phyloP scores from a whole-genome alignment of 2,888 invertebrate species.

The Agrochola macilenta region DNA sequence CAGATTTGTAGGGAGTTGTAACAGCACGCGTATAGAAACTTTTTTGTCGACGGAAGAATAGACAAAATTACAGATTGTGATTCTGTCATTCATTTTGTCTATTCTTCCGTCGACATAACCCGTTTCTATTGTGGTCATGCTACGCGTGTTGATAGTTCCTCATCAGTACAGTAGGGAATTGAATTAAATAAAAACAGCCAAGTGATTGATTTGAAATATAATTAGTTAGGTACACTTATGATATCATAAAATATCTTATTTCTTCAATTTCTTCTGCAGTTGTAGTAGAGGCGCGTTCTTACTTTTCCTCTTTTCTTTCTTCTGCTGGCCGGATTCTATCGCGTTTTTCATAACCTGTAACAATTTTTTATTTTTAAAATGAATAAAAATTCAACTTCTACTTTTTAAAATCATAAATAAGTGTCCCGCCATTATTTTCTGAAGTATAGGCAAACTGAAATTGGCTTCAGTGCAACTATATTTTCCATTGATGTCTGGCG shows the following conservation, averaged over 20 bases:
- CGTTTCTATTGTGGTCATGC: too few species aligned
- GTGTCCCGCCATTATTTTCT: too few species aligned
- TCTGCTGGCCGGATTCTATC: slow-evolving; percentile 81
- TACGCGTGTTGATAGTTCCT: not conserved
- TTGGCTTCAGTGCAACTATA: not conserved
- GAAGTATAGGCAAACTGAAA: not conserved
- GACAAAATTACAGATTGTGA: too few species aligned
- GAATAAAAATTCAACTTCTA: too few species aligned
- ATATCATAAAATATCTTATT: slow-evolving; percentile 14
- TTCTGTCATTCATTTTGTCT: too few species aligned
- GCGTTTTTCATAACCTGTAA: slow-evolving; percentile 85
- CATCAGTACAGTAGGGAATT: not conserved
- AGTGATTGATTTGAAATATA: slow-evolving; percentile 12
- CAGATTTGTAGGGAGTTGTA: not conserved
- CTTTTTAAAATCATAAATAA: too few species aligned
- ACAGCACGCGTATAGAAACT: too few species aligned
- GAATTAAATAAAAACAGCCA: not conserved
- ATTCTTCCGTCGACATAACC: too few species aligned
- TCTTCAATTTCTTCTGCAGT: slow-evolving; percentile 77
- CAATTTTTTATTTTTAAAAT: too few species aligned
- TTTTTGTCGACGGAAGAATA: too few species aligned
- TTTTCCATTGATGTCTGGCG: not conserved
- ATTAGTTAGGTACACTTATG: not conserved
- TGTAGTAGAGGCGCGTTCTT: slow-evolving; percentile 85
- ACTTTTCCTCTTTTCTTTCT: slow-evolving; percentile 85